Evolutionary conservation across 2,797 vertebrate species (phyloP).

Genomic region (Oryzias dopingdopingensis): DNA sequence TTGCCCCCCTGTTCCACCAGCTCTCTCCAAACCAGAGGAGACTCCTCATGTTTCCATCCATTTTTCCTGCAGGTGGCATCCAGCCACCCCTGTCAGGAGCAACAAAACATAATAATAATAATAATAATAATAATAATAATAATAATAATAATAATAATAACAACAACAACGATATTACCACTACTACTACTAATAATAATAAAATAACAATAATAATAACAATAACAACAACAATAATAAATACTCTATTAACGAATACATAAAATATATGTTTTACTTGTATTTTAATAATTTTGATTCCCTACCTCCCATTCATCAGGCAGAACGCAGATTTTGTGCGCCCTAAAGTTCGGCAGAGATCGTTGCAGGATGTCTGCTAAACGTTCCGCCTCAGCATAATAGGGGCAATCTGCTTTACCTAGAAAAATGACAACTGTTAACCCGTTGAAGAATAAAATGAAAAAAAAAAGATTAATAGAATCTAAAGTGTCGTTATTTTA

Average conservation of each 20-base stretch:
- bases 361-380: conserved; percentile 84
- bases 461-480: neutral
- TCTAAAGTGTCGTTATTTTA: too few relatives aligned
- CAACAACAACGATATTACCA: too few relatives aligned
- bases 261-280: neutral
- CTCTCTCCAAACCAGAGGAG: conserved; percentile 94
- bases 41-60: conserved; percentile 82
- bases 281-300: neutral
- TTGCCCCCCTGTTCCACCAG: conserved; percentile 86
- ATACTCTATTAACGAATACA: too few relatives aligned
- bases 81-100: conserved; percentile 83
- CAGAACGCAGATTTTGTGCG: conserved; percentile 85
- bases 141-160: too few relatives aligned
- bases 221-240: too few relatives aligned
- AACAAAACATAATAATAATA: neutral
- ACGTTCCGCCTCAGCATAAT: conserved; percentile 88
- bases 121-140: too few relatives aligned
- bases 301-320: conserved; percentile 87
- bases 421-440: neutral
- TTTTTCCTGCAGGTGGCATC: conserved; percentile 76
- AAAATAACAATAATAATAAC: too few relatives aligned
- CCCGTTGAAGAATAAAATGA: neutral
- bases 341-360: conserved; percentile 83
- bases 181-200: too few relatives aligned
- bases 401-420: conserved; percentile 88